Evolutionary conservation across 2,797 vertebrate genomes (phyloP).

Genomic region (Tokudaia tokunoshimensis): DNA sequence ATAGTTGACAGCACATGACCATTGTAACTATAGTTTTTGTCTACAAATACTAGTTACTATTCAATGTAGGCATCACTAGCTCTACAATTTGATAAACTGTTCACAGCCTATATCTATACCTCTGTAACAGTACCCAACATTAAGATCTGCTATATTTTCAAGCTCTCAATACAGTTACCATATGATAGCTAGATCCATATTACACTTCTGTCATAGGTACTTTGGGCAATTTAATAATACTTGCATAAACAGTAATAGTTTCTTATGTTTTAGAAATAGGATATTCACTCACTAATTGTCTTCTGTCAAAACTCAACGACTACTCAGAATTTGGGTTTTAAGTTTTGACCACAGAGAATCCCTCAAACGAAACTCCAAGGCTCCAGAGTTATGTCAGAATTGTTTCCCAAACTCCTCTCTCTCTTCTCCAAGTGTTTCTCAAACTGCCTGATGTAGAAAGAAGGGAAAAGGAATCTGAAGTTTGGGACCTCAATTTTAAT

Average conservation of each 20-base stretch:
- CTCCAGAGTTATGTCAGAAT: not conserved
- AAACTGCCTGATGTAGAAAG: not conserved
- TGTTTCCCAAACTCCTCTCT: not conserved
- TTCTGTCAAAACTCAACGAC: not conserved
- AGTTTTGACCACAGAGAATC: constrained; percentile 16
- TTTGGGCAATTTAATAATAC: not conserved
- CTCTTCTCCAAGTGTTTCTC: not conserved
- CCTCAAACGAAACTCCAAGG: not conserved
- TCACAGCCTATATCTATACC: not conserved
- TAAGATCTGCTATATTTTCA: not conserved
- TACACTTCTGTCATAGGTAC: not conserved
- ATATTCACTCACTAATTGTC: not conserved
- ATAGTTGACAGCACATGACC: not conserved
- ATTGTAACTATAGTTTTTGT: not conserved
- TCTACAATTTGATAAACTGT: not conserved
- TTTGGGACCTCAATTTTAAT: not conserved
- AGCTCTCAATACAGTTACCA: not conserved
- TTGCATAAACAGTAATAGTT: not conserved
- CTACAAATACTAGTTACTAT: not conserved
- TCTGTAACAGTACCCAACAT: not conserved
- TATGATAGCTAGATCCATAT: not conserved
- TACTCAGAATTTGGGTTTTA: constrained; percentile 33
- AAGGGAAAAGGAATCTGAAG: not conserved
- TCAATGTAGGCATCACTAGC: not conserved
- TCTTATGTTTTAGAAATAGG: not conserved